phyloP scores from a whole-genome alignment of 2,113 vertebrate genomes.

The Struthio camelus region DNA sequence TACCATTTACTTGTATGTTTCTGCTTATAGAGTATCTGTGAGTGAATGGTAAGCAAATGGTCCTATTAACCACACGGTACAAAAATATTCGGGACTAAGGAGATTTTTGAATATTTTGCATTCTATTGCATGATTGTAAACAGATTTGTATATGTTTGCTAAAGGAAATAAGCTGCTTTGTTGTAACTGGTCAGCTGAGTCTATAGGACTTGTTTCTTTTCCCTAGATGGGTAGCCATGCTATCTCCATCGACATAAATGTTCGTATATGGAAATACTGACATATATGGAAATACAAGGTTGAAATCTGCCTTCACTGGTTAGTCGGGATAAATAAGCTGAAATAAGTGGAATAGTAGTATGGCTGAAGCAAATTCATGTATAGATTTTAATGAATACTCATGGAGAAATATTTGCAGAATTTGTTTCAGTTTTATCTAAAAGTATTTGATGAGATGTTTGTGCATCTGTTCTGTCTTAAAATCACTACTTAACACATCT shows the following conservation, averaged over 20 bases:
- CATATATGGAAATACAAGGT: not conserved
- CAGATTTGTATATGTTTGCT: not conserved
- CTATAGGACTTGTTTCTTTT: not conserved
- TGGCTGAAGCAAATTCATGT: not conserved
- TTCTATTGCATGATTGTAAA: not conserved
- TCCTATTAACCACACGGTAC: not conserved
- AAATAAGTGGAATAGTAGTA: not conserved
- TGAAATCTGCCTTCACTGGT: not conserved
- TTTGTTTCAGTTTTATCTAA: not conserved
- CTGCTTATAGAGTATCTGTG: not conserved
- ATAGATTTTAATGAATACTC: not conserved
- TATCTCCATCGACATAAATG: not conserved
- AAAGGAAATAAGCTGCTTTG: not conserved
- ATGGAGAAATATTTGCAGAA: not conserved
- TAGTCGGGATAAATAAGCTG: not conserved
- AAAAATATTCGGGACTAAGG: not conserved
- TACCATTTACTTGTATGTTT: not conserved
- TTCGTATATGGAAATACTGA: not conserved
- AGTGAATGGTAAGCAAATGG: not conserved
- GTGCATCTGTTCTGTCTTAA: not conserved
- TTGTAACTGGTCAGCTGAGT: not conserved
- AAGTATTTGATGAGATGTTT: not conserved
- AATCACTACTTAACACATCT: not conserved
- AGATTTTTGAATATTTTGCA: not conserved
- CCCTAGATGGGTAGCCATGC: not conserved